Conservation (phyloP, 1,140 invertebrate genomes). For the Drosophila subpulchrella region DNA sequence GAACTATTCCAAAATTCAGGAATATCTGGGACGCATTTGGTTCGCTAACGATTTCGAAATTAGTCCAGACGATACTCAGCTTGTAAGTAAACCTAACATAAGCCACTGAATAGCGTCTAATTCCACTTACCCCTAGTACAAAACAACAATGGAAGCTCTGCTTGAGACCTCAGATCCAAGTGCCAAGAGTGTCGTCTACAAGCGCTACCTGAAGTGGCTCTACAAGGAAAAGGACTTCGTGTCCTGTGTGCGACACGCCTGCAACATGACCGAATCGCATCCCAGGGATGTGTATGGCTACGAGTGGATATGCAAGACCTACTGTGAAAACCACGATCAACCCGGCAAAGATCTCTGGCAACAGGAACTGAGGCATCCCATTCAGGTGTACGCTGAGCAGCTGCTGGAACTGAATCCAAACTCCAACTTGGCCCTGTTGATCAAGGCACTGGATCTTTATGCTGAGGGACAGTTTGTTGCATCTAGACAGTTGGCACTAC, state of each 20-base stretch:
- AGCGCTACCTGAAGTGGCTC: slow-evolving; percentile 86
- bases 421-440: slow-evolving; percentile 87
- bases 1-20: slow-evolving; percentile 38
- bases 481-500: slow-evolving; percentile 85
- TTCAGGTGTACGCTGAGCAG: slow-evolving; percentile 85
- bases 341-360: slow-evolving; percentile 28
- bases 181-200: slow-evolving; percentile 83
- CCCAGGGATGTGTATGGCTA: slow-evolving; percentile 85
- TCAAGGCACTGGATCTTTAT: slow-evolving; percentile 87
- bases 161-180: slow-evolving; percentile 45
- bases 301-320: slow-evolving; percentile 88
- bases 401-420: slow-evolving; percentile 85
- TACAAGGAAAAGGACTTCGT: slow-evolving; percentile 85
- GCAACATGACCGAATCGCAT: slow-evolving; percentile 85
- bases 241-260: slow-evolving; percentile 85
- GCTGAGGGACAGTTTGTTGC: slow-evolving; percentile 85
- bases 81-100: slow-evolving; percentile 36
- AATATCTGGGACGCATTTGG: slow-evolving; percentile 71
- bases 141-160: slow-evolving; percentile 70
- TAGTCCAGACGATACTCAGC: slow-evolving; percentile 23
- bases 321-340: slow-evolving; percentile 85
- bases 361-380: slow-evolving; percentile 55
- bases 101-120: neutral
- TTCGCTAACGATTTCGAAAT: slow-evolving; percentile 50
- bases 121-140: slow-evolving; percentile 55